Conservation (phyloP, 2,797 vertebrate genomes). For the Okamejei kenojei region DNA sequence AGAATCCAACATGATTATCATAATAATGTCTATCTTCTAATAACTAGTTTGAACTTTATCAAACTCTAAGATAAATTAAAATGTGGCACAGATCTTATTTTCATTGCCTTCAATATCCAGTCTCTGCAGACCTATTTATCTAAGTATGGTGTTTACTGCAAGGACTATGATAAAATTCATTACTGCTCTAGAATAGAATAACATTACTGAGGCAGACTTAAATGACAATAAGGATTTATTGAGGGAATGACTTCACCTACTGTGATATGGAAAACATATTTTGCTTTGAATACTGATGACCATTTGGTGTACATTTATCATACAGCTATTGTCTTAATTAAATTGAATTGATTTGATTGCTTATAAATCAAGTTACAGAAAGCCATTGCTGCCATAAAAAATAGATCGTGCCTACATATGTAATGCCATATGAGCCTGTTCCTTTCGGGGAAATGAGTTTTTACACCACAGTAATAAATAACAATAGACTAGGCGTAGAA, state of each 20-base stretch:
- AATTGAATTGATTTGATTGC: constrained; percentile 64
- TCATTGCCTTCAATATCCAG: constrained; percentile 15
- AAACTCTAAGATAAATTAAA: constrained; percentile 31
- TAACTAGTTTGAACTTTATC: constrained; percentile 22
- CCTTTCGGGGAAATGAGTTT: constrained; percentile 26
- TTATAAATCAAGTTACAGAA: constrained; percentile 66
- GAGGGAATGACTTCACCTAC: constrained; percentile 58
- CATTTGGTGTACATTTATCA: constrained; percentile 68
- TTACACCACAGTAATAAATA: constrained; percentile 38
- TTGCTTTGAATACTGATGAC: constrained; percentile 68
- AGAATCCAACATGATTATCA: not conserved
- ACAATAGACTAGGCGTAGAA: constrained; percentile 34
- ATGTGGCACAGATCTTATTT: constrained; percentile 9
- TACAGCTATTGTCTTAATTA: constrained; percentile 65
- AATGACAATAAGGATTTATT: constrained; percentile 67
- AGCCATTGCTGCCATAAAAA: constrained; percentile 65
- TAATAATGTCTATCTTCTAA: not conserved
- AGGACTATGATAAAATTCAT: constrained; percentile 49
- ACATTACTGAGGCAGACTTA: constrained; percentile 59
- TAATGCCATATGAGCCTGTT: constrained; percentile 37
- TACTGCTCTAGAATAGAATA: constrained; percentile 54
- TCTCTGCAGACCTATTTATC: constrained; percentile 26
- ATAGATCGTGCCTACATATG: constrained; percentile 54
- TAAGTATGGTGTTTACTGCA: constrained; percentile 36
- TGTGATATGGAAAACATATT: constrained; percentile 61